Base-by-base conservation (phyloP, 2,797 vertebrate genomes). In the Ispidina lecontei region DNA sequence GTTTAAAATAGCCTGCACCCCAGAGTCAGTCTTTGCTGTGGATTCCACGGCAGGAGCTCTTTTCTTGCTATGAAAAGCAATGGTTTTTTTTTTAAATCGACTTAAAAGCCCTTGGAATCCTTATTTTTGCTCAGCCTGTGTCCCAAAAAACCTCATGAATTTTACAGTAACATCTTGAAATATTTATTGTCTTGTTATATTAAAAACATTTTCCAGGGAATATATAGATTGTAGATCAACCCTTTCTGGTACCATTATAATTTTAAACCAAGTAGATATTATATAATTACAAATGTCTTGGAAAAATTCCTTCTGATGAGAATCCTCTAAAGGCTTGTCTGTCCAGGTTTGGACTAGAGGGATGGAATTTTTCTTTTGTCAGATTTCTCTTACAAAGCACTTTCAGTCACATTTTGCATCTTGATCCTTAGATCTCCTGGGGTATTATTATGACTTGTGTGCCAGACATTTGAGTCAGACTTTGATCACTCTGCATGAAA, bases 221-320 rank as follows among this genome's bases (percentile, higher is more conserved):
- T 11, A 26, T 25, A 22, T 26, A 19, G 22, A 9, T 20, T 86
- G 54, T 41, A 49, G 74, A 84, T 44, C 54, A 88, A 72, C 75
- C 49, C 54, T 95, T 96, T 73, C 82, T 35, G 37, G 79, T 29
- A 83, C 73, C 37, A 28, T 85, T 87, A 69, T 28, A 59, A 80
- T 87, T 93, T 88, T 65, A 95, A 95, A 96, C 74, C 51, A 71
- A 91, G 92, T 85, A 88, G 76, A 69, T 88, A 49, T 20, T 76
- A 51, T 68, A 14, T 84, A 56, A 90, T 90, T 91, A 68, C 58
- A 76, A 80, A 75, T 29, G 29, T 60, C 67, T 37, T 87, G 60
- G 68, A 17, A 77, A 78, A 71, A 41, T 91, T 84, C 65, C 71
- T 87, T 26, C 64, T 84, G 79, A 93, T 13, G 72, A 65, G 60